Evolutionary conservation across 2,113 vertebrate genomes (phyloP).

Genomic region (Thermophis baileyi): DNA sequence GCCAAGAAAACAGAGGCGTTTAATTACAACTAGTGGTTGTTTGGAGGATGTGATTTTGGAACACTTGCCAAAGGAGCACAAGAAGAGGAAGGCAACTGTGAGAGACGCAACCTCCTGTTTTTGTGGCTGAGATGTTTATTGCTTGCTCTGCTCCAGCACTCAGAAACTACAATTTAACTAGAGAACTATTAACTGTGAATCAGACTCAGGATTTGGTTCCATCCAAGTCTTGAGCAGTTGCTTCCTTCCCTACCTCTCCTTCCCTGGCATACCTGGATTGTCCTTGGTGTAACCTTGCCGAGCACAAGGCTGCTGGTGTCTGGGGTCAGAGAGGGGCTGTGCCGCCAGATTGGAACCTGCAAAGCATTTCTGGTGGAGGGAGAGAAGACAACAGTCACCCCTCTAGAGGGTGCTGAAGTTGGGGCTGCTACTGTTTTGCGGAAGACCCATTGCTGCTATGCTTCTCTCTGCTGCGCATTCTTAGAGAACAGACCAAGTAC

Average conservation of each 20-base stretch:
- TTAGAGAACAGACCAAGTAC: not conserved
- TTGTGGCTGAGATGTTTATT: constrained; percentile 11
- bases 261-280: not conserved
- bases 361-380: not conserved
- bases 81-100: constrained; percentile 29
- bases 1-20: not conserved
- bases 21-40: constrained; percentile 19
- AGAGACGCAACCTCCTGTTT: constrained; percentile 46
- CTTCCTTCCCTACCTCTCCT: not conserved
- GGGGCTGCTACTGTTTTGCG: not conserved
- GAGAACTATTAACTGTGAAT: not conserved
- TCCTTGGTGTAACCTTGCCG: not conserved
- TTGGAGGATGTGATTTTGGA: constrained; percentile 9
- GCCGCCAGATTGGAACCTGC: not conserved
- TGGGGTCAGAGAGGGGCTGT: rapidly evolving
- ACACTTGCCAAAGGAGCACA: constrained; percentile 43
- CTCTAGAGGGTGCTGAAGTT: not conserved
- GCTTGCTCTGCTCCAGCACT: not conserved
- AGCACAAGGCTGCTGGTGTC: not conserved
- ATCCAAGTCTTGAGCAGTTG: not conserved
- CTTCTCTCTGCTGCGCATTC: not conserved
- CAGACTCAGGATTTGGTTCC: not conserved
- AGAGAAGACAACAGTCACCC: not conserved
- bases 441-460: not conserved
- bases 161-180: constrained; percentile 5